These are phyloP conservation scores for Myotis davidii DNA, from an alignment of 2,113 vertebrate genomes.

Conservation along the genomic window DNA sequence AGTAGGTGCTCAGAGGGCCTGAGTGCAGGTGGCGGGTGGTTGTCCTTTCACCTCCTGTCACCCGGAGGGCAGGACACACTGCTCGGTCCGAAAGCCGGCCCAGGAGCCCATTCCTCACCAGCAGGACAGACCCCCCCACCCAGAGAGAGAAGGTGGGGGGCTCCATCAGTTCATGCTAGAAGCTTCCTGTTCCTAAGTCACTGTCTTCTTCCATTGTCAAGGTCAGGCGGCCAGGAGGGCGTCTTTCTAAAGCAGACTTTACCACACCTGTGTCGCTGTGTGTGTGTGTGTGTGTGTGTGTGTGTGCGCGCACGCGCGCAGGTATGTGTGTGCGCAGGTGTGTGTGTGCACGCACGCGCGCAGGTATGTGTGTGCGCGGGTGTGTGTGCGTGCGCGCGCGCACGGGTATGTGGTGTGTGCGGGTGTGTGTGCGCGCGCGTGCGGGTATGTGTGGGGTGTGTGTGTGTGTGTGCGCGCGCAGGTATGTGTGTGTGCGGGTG, in stretches of 20 bases:
- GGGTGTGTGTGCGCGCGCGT: not conserved
- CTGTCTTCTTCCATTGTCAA: not conserved
- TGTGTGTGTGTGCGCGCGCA: not conserved
- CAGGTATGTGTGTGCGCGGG: not conserved
- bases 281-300: not conserved
- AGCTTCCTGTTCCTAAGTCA: not conserved
- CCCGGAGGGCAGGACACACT: not conserved
- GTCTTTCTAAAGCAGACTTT: not conserved
- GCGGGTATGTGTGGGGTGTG: no score
- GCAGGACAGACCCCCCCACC: not conserved
- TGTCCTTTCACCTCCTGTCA: not conserved
- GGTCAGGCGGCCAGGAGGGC: not conserved
- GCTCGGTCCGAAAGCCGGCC: not conserved
- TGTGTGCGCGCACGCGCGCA: not conserved
- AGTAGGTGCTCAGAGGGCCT: no score
- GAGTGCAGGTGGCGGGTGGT: not conserved
- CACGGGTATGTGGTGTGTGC: not conserved
- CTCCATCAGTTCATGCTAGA: not conserved
- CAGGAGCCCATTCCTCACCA: not conserved
- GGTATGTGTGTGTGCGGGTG: not conserved
- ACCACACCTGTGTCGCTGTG: not conserved
- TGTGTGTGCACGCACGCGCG: accelerated
- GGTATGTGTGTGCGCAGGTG: not conserved
- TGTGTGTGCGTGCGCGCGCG: not conserved
- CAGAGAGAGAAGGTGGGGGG: not conserved